Evolutionary conservation across 2,113 vertebrate genomes (phyloP).

Genomic region (Rhagologus leucostigma): DNA sequence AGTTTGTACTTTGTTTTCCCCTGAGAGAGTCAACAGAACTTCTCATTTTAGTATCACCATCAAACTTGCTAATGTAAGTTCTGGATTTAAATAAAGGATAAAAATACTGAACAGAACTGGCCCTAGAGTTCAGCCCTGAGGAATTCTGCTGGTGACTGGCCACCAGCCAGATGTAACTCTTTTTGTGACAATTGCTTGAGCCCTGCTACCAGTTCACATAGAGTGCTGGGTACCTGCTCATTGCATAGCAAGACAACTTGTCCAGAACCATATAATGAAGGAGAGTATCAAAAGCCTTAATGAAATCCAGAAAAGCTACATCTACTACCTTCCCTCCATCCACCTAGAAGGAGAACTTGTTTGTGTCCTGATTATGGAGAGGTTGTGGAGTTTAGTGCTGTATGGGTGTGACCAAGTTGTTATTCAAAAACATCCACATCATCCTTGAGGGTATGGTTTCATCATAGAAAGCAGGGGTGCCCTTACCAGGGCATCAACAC

Average conservation of each 20-base stretch:
- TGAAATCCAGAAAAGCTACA: not conserved
- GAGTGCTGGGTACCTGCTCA: not conserved
- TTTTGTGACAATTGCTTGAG: not conserved
- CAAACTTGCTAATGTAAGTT: not conserved
- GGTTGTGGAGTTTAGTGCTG: not conserved
- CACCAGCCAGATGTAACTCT: not conserved
- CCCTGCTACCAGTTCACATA: not conserved
- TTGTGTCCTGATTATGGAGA: not conserved
- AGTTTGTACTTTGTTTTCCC: not conserved
- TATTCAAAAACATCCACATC: not conserved
- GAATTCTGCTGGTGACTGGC: not conserved
- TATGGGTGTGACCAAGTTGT: not conserved
- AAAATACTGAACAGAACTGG: not conserved
- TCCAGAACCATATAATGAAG: not conserved
- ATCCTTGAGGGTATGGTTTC: not conserved
- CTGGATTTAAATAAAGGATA: not conserved
- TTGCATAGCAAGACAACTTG: not conserved
- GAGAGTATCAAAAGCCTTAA: not conserved
- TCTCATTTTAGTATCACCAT: not conserved
- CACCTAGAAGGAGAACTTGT: not conserved
- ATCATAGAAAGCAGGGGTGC: too few species aligned
- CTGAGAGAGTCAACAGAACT: rapidly evolving
- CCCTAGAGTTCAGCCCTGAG: not conserved
- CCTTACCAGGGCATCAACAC: not conserved
- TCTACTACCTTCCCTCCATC: not conserved